A percentile compares a stretch with the other conserved stretches of the same genome.
Evolutionary conservation across 2,888 invertebrate species (phyloP).

Genomic region (Trichacis sp.): DNA sequence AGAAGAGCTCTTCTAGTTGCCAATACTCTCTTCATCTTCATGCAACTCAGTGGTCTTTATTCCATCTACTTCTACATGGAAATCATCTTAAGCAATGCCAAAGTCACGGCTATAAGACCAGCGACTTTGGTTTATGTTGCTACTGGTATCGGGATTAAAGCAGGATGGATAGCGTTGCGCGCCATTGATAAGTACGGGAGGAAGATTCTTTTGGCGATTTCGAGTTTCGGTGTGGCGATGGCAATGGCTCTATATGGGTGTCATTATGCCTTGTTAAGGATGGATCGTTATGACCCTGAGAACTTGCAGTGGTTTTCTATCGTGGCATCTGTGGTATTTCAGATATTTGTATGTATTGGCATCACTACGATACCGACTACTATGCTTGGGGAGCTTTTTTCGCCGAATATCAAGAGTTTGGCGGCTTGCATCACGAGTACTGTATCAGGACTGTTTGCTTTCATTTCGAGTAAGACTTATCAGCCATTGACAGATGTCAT

Average conservation of each 20-base stretch:
- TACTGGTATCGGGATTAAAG: conserved; percentile 46
- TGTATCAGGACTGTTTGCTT: conserved; percentile 32
- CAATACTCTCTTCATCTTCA: conserved; percentile 50
- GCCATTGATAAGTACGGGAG: conserved; percentile 59
- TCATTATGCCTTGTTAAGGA: conserved; percentile 49
- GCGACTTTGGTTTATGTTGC: conserved; percentile 56
- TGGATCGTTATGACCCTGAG: conserved; percentile 43
- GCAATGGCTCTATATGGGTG: conserved; percentile 43
- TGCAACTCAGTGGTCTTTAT: conserved; percentile 58
- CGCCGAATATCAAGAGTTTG: conserved; percentile 39
- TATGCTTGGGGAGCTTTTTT: conserved; percentile 42
- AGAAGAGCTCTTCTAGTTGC: conserved; percentile 51
- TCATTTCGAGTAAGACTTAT: conserved; percentile 41
- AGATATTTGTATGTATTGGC: conserved; percentile 45
- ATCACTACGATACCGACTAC: conserved; percentile 36
- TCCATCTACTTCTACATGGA: conserved; percentile 60
- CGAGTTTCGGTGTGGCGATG: conserved; percentile 51
- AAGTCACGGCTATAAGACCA: conserved; percentile 49
- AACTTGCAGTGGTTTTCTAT: conserved; percentile 53
- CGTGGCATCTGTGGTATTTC: conserved; percentile 45
- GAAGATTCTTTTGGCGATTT: conserved; percentile 51
- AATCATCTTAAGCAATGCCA: conserved; percentile 51
- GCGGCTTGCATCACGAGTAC: conserved; percentile 34
- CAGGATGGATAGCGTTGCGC: conserved; percentile 50
- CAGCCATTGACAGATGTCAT: conserved; percentile 36